Conservation (phyloP, 2,888 invertebrate genomes). For the Noctuana brunneofusca region DNA sequence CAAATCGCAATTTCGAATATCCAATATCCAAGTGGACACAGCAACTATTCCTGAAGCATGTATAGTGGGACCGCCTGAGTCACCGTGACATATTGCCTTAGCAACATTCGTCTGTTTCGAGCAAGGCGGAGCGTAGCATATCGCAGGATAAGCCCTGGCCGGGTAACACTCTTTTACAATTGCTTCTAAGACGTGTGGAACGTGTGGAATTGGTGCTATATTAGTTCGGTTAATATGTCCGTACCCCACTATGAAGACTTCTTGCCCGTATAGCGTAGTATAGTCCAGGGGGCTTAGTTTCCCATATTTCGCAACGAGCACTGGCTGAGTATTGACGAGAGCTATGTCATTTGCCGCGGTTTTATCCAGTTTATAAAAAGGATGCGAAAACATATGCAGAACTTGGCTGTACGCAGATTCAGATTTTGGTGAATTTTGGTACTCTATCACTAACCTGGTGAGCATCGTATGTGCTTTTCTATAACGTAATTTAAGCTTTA, state of each 20-base stretch:
- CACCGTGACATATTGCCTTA: conserved; percentile 2
- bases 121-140: conserved; percentile 19
- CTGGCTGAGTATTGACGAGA: conserved; percentile 18
- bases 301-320: conserved; percentile 9
- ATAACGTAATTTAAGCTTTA: background rate
- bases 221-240: background rate
- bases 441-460: background rate
- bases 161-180: conserved; percentile 7
- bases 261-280: conserved; percentile 12
- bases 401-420: conserved; percentile 13
- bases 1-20: background rate
- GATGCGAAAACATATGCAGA: background rate
- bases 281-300: conserved; percentile 25
- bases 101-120: background rate
- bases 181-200: conserved; percentile 13
- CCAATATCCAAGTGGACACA: background rate
- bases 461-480: background rate
- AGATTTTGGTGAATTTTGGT: conserved; percentile 6
- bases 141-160: background rate
- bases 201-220: background rate
- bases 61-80: conserved; percentile 24
- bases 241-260: conserved; percentile 14
- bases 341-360: background rate
- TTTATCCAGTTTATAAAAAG: background rate
- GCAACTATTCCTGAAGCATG: conserved; percentile 22